Evolutionary conservation across 2,113 vertebrate genomes (phyloP).

Genomic region (Ptychochromis oligacanthus): DNA sequence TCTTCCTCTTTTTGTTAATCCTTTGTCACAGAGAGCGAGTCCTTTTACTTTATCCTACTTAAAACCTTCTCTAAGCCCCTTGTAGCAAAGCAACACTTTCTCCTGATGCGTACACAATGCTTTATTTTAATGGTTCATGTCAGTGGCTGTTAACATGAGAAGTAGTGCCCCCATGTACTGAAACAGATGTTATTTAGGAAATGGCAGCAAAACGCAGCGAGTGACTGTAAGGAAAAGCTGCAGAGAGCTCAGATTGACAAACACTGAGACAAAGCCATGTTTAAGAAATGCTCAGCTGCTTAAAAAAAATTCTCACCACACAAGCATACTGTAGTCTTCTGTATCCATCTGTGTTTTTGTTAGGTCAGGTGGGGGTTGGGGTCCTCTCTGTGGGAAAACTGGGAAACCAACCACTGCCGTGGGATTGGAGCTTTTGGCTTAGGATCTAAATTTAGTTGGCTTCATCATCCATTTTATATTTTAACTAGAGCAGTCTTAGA

Average conservation of each 20-base stretch:
- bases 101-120: not conserved
- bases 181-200: constrained; percentile 25
- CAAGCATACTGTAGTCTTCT: constrained; percentile 17
- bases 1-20: constrained; percentile 32
- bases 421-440: constrained; percentile 37
- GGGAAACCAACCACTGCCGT: not conserved
- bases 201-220: not conserved
- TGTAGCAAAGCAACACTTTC: constrained; percentile 5
- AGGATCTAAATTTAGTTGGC: constrained; percentile 66
- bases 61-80: constrained; percentile 23
- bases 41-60: constrained; percentile 30
- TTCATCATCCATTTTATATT: constrained; percentile 48
- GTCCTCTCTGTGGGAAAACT: constrained; percentile 31
- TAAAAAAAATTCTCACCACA: not conserved
- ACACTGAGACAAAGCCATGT: not conserved
- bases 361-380: constrained; percentile 41
- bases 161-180: not conserved
- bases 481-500: constrained; percentile 51
- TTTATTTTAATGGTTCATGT: constrained; percentile 1
- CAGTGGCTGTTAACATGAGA: not conserved
- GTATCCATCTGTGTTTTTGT: constrained; percentile 43
- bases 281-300: not conserved
- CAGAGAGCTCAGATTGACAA: not conserved
- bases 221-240: not conserved
- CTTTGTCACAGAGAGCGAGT: constrained; percentile 35